These are phyloP conservation scores for Campylomormyrus numenius DNA, from an alignment of 2,113 vertebrate species.

Conservation along the genomic window DNA sequence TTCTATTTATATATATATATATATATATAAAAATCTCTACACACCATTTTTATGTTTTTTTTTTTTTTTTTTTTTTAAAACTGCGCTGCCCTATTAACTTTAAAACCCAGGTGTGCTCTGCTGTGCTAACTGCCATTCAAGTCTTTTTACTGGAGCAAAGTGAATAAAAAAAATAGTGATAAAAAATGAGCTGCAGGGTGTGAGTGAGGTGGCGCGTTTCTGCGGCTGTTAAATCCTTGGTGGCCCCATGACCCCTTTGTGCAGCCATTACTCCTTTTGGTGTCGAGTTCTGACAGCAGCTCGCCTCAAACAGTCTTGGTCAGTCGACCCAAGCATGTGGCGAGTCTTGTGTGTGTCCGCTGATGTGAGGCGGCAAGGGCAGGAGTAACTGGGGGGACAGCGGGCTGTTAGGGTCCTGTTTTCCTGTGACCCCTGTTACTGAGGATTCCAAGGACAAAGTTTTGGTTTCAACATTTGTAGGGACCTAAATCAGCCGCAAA, in stretches of 20 bases:
- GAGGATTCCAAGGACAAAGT: neutral
- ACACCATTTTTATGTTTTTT: neutral
- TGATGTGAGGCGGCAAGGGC: neutral
- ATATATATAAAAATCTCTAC: too few relatives aligned
- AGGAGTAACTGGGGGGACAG: neutral
- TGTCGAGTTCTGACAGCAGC: neutral
- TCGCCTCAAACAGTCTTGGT: neutral
- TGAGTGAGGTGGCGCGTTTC: neutral
- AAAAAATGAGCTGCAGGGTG: neutral
- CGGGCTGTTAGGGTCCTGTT: neutral
- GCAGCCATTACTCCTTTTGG: neutral
- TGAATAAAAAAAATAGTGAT: neutral
- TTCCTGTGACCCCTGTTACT: neutral
- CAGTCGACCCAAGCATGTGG: neutral
- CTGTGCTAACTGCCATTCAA: neutral
- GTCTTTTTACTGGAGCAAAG: neutral
- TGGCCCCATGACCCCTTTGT: neutral
- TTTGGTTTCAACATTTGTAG: neutral
- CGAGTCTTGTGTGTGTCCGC: neutral
- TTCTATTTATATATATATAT: neutral
- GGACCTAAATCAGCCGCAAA: too few relatives aligned
- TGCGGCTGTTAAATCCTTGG: neutral
- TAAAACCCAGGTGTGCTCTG: neutral
- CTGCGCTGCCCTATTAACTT: neutral
- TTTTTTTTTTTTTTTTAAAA: neutral